Conservation (phyloP, 2,113 vertebrate species). For the Mungos mungo region DNA sequence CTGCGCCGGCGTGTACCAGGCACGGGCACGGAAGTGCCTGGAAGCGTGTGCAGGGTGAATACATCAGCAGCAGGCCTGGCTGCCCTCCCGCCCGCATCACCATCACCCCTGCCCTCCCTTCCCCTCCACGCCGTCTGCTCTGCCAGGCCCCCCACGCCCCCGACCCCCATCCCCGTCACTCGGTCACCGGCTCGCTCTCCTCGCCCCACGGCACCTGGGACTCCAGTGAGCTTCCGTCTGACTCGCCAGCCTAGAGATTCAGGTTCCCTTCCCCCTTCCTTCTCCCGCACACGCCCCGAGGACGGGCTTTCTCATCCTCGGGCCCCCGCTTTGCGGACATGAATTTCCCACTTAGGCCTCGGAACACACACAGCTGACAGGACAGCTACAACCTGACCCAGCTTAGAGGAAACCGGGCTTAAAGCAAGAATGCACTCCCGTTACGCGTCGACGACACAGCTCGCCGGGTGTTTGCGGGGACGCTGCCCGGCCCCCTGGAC, state of each 20-base stretch:
- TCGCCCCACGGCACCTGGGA: background rate
- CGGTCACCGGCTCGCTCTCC: background rate
- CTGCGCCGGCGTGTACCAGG: background rate
- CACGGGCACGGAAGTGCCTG: background rate
- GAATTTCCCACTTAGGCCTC: background rate
- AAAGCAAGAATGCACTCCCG: background rate
- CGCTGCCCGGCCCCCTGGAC: accelerated
- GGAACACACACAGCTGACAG: no score
- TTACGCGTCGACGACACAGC: accelerated
- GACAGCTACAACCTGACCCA: background rate
- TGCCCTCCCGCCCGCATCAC: accelerated
- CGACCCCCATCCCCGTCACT: no score
- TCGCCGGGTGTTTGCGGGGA: background rate
- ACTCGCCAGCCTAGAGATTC: no score
- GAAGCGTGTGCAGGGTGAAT: background rate
- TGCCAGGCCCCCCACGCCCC: background rate
- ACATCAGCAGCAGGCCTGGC: accelerated
- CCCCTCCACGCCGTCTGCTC: accelerated
- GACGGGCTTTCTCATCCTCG: background rate
- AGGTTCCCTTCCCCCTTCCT: background rate
- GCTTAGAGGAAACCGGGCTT: background rate
- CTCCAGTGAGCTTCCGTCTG: background rate
- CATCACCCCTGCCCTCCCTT: accelerated
- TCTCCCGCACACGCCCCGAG: accelerated
- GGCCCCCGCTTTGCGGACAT: background rate